Base-by-base conservation (phyloP, 1,140 invertebrate species). In the Drosophila arizonae region DNA sequence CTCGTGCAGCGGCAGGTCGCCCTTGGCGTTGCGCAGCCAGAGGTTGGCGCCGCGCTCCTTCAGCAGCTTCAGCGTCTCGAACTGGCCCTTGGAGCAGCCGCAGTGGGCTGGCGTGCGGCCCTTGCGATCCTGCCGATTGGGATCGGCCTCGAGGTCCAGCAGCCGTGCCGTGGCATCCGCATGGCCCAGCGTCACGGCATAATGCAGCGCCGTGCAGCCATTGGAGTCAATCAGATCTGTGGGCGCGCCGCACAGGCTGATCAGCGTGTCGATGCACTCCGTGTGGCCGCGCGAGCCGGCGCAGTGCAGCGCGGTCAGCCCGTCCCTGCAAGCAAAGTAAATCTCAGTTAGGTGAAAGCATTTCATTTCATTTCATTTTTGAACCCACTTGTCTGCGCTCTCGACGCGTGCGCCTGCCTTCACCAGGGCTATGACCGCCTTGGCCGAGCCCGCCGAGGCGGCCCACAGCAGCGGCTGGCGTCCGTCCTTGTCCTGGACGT, bases 391-490 rank as follows among this genome's bases (percentile, higher is more conserved):
- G 93, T 98, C 97, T 10, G 94, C 92, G 17, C 95, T 94, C 82
- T 96, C 94, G 0, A 97, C 95, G 50, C 94, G 94, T 6, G 96
- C 95, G 6, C 97, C 97, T 5, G 96, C 96, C 90, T 97, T 96
- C 2, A 98, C 94, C 36, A 99, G 91, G 0, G 96, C 95, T 21
- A 97, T 93, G 63, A 99, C 95, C 0, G 98, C 98, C 76, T 98
- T 96, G 1, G 96, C 95, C 63, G 97, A 98, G 91, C 98, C 98
- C 52, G 98, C 97, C 90, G 98, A 99, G 0, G 98, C 97, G 0
- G 98, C 98, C 98, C 98, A 99, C 2, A 99, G 92, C 30, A 99
- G 94, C 2, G 98, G 98, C 78, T 98, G 97, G 3, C 98, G 93
- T 0, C 97, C 97, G 84, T 99, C 98, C 46, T 96, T 95, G 92